Conservation (phyloP, 2,113 vertebrate genomes). For the Corvus cornix region DNA sequence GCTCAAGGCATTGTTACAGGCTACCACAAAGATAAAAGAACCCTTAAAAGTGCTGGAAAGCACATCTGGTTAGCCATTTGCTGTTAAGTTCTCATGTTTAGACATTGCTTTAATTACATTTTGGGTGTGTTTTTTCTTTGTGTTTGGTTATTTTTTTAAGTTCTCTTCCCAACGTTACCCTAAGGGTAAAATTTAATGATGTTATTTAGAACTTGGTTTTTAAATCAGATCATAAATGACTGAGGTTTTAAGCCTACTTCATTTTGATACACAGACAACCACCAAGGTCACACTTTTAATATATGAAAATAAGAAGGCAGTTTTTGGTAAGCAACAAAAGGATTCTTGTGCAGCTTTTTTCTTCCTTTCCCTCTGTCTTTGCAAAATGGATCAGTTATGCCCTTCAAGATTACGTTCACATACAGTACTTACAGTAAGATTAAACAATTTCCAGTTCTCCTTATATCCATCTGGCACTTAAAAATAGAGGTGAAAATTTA, state of each 20-base stretch:
- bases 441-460: background rate
- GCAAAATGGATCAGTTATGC: background rate
- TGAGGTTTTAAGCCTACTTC: background rate
- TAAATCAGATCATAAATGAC: background rate
- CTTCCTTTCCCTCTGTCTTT: background rate
- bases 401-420: background rate
- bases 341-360: background rate
- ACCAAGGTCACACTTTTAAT: conserved; percentile 9
- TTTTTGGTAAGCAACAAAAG: background rate
- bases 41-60: conserved; percentile 36
- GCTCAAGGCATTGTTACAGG: conserved; percentile 70
- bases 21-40: conserved; percentile 52
- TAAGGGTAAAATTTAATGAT: conserved; percentile 73
- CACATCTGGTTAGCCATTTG: conserved; percentile 60
- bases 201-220: conserved; percentile 22
- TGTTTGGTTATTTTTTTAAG: background rate
- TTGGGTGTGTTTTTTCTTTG: background rate
- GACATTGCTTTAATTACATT: conserved; percentile 73
- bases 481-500: background rate
- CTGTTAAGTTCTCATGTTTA: conserved; percentile 37
- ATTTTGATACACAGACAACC: background rate
- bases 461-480: background rate
- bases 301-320: background rate
- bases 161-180: conserved; percentile 30
- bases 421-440: background rate